Evolutionary conservation across 2,888 invertebrate species (phyloP), one percentile per base, ranked within the genome.

Genomic region (Sinotaia quadrata): DNA sequence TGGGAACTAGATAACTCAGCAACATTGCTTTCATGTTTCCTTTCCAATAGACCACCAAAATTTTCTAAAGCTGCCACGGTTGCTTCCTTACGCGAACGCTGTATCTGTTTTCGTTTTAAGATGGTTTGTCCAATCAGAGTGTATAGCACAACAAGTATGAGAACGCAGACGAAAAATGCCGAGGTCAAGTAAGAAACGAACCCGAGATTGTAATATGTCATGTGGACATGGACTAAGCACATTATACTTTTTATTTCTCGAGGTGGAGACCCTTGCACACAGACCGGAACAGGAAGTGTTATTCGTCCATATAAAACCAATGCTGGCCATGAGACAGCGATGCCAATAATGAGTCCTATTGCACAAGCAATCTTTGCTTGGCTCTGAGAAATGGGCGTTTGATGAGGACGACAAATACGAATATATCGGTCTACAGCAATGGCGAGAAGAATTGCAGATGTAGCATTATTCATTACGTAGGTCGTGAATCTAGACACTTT

Each of bases 381-480:
- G 10, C 33, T 51, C 1, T 61, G 29, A 5, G 69, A 67, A 33
- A 75, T 68, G 31, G 69, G 58, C 36, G 52, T 60, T 3, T 62
- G 41, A 47, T 74, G 67, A 2, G 75, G 74, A 36, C 67, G 72
- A 49, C 78, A 78, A 37, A 78, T 76, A 12, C 76, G 71, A 21
- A 76, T 70, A 62, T 75, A 78, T 2, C 78, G 67, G 61, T 78
- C 78, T 21, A 74, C 62, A 36, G 78, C 75, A 8, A 78, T 73
- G 36, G 71, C 67, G 4, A 78, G 63, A 18, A 76, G 62, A 29
- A 76, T 68, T 18, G 68, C 75, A 12, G 73, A 71, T 0, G 75
- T 71, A 4, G 74, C 52, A 52, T 75, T 75, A 67, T 72, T 78
- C 68, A 74, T 78, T 49, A 71, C 59, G 52, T 74, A 75, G 24